phyloP scores from a whole-genome alignment of 2,888 invertebrate genomes.

The Lasioglossum marginatum region DNA sequence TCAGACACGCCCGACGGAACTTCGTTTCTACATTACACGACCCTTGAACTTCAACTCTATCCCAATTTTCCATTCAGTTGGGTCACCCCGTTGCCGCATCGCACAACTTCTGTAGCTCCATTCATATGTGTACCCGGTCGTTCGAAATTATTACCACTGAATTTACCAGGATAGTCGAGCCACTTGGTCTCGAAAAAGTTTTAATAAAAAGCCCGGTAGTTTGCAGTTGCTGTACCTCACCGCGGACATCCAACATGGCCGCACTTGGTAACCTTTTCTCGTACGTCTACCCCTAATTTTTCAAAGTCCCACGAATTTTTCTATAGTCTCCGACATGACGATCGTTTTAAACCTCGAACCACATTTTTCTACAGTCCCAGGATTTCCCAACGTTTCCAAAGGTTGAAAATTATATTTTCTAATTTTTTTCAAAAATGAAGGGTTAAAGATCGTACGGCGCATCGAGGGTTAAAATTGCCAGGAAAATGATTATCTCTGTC shows the following conservation, averaged over 20 bases:
- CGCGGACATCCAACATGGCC: neutral
- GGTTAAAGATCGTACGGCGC: neutral
- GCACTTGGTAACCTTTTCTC: neutral
- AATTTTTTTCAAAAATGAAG: neutral
- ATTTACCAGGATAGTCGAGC: neutral
- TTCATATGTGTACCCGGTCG: neutral
- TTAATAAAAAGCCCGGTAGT: constrained; percentile 4
- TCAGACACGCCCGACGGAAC: neutral
- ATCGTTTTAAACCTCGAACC: rapidly evolving
- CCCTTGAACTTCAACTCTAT: constrained; percentile 1
- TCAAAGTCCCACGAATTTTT: too few species aligned
- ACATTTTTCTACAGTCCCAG: neutral
- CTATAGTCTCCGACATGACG: neutral
- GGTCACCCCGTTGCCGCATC: neutral
- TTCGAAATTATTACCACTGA: neutral
- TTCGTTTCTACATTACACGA: neutral
- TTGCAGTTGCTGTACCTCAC: neutral
- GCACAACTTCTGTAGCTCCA: neutral
- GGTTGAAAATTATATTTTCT: neutral
- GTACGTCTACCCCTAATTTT: neutral
- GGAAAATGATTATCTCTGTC: neutral
- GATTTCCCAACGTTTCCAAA: neutral
- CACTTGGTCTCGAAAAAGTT: neutral
- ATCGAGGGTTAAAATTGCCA: neutral
- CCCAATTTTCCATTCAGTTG: constrained; percentile 8